Base-by-base conservation (phyloP, 2,113 vertebrate genomes). In the Peromyscus polionotus region DNA sequence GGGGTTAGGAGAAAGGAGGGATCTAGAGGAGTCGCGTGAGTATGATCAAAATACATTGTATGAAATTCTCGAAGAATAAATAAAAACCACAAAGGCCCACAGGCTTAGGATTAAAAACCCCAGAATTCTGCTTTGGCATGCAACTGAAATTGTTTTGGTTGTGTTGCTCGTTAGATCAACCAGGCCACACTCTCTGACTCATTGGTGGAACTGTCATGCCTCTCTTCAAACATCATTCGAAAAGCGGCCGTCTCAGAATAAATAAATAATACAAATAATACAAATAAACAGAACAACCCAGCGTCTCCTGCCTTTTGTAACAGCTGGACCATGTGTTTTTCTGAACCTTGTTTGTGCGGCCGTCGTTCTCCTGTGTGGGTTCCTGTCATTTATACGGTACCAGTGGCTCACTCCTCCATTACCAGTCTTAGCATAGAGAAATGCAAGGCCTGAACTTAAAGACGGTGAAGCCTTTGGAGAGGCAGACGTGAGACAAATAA, bases 91-190 rank as follows among this genome's bases (percentile, higher is more conserved):
- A 63, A 28, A 68, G 54, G 92, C 28, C 26, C 39, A 20, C 5
- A 6, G n/a, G 28, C 61, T 67, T 48, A 65, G 39, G 28, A 88
- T 97, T 54, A 88, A 91, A 94, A 83, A 51, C 3, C 39, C 1
- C 77, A 63, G 54, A 88, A 80, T 42, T 86, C 67, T 96, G 45
- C 45, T 92, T 94, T 75, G 20, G 39, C 63, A 48, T 68, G 57
- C 16, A 90, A 73, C 59, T 93, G 80, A 80, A 92, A 91, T 96
- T 81, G 51, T 95, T 96, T 91, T 96, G 22, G 7, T 87, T 92
- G 33, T 75, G 16, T 67, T 97, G 94, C 65, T 94, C 80, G 51
- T 96, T 96, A 65, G 68, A 89, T 84, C 16, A 11, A 87, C 39
- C 61, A 75, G 81, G n/a, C 91, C 45, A 89, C 28, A 88, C 16